Base-by-base conservation (phyloP, 2,797 vertebrate species). In the Apodemus agrarius region DNA sequence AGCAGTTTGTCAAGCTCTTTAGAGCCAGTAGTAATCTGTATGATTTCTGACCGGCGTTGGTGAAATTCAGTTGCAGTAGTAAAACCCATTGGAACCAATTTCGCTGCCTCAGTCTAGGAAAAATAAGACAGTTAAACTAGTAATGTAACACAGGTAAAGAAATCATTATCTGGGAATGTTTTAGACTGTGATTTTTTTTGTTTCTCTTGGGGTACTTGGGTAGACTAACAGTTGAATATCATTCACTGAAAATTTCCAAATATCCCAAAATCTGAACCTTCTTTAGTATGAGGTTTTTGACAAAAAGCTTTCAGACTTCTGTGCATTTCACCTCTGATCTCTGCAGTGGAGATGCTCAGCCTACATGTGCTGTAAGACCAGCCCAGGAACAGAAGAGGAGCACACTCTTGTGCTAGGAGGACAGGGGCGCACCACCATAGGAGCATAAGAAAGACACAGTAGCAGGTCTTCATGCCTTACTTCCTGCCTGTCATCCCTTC, bases 1-100 rank as follows among this genome's bases (percentile, higher is more conserved):
- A 99, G 99, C 11, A 99, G 99, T 96, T 99, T 99, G 97, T 99
- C 99, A 3, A 99, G 99, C 93, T 99, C 99, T 98, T 99, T 99
- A 90, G 99, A 99, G 26, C 99, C 99, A 3, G 99, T 99, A 46
- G 99, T 99, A 97, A 99, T 98, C 98, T 99, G 99, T 98, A 99
- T 99, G 97, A 99, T 99, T 97, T 99, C 99, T 0, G 99, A 99
- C 92, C 99, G 99, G 91, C 99, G 98, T 98, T 99, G 99, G 98
- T 99, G 99, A 98, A 99, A 99, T 97, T 99, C 99, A 0, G 99
- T 99, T 8, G 99, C 99, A 3, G 99, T 99, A 79, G 99, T 99
- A 97, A 99, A 99, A 80, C 99, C 99, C 99, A 99, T 99, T 0
- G 99, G 99, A 89, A 99, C 99, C 87, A 99, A 98, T 96, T 99